Conservation (phyloP, 2,888 invertebrate species). For the Athripsodes cinereus region DNA sequence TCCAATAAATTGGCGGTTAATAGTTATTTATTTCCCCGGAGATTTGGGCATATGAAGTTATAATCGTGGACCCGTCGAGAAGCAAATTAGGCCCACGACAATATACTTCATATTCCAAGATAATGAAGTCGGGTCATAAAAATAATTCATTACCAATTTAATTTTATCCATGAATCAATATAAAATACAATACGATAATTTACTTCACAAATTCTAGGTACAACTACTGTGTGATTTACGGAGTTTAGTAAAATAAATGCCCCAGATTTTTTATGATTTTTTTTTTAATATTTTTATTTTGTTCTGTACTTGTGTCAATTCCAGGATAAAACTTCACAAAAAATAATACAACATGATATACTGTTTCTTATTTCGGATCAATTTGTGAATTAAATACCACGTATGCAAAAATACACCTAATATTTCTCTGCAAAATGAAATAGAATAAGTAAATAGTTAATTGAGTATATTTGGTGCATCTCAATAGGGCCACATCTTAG, state of each 20-base stretch:
- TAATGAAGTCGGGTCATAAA: too few species aligned
- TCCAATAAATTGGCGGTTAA: too few species aligned
- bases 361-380: background rate
- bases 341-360: background rate
- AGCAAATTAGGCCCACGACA: slow-evolving; percentile 27
- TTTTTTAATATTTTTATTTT: slow-evolving; percentile 18
- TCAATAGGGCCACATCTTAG: slow-evolving; percentile 25
- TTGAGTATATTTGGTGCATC: slow-evolving; percentile 14
- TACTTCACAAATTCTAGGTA: background rate
- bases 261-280: slow-evolving; percentile 26
- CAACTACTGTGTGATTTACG: slow-evolving; percentile 4
- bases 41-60: slow-evolving; percentile 16
- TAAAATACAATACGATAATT: slow-evolving; percentile 5
- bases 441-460: slow-evolving; percentile 10
- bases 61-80: slow-evolving; percentile 28
- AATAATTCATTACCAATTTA: too few species aligned
- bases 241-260: slow-evolving; percentile 28
- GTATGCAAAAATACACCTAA: too few species aligned
- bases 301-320: slow-evolving; percentile 20
- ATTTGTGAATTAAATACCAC: slow-evolving; percentile 14
- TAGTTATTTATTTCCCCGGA: too few species aligned
- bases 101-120: slow-evolving; percentile 14
- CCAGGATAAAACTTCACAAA: slow-evolving; percentile 21
- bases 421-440: slow-evolving; percentile 1
- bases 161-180: slow-evolving; percentile 24